Evolutionary conservation across 1,140 invertebrate genomes (phyloP).

Genomic region (Diorhabda elongata): DNA sequence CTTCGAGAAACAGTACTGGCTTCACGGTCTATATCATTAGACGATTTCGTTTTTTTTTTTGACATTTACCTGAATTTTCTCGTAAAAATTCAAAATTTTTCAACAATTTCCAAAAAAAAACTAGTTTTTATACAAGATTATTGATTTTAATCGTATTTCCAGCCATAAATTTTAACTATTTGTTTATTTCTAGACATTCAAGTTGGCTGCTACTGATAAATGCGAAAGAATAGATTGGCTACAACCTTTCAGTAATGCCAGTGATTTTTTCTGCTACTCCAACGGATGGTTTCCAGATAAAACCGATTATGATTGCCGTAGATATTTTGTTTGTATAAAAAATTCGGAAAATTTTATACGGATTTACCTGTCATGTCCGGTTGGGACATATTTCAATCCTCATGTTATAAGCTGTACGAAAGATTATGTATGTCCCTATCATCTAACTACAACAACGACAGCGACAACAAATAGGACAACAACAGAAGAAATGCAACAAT

Average conservation of each 20-base stretch:
- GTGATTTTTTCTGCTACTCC: neutral
- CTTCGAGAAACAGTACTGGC: too few relatives aligned
- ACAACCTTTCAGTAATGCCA: neutral
- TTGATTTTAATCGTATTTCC: too few relatives aligned
- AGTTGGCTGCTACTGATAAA: neutral
- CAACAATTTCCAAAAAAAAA: neutral
- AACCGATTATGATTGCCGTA: neutral
- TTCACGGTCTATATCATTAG: too few relatives aligned
- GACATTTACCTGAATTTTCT: neutral
- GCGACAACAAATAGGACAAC: neutral
- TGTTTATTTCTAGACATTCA: too few relatives aligned
- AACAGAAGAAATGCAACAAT: neutral
- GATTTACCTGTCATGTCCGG: slow-evolving; percentile 4
- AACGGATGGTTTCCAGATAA: neutral
- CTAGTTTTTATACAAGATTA: too few relatives aligned
- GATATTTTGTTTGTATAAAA: slow-evolving; percentile 4
- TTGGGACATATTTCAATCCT: neutral
- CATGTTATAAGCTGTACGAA: neutral
- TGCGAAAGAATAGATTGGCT: slow-evolving; percentile 2
- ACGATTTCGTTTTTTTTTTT: too few relatives aligned
- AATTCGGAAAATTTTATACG: neutral
- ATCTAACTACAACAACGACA: neutral
- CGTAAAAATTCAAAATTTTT: neutral
- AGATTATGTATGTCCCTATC: slow-evolving; percentile 3
- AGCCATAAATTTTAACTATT: too few relatives aligned